These are phyloP conservation scores for Orthonychiurus folsomi DNA, from an alignment of 2,888 invertebrate species.

Conservation along the genomic window DNA sequence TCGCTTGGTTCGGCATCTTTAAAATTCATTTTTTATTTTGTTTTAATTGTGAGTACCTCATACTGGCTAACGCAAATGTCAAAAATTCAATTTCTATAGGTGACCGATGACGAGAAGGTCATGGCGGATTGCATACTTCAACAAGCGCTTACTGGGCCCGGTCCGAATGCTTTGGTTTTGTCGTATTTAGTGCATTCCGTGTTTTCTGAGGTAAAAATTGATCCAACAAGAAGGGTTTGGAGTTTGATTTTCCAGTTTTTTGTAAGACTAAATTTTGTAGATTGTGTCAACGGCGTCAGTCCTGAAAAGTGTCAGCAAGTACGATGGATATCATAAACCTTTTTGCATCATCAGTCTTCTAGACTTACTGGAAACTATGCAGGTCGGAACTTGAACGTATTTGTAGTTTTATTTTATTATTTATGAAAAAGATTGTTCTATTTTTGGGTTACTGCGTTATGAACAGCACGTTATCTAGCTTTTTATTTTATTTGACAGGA, in stretches of 20 bases:
- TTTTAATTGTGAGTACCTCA: neutral
- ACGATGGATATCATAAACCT: slow-evolving; percentile 75
- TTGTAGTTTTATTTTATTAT: neutral
- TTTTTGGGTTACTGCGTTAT: slow-evolving; percentile 49
- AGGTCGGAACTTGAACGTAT: slow-evolving; percentile 41
- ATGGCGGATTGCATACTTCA: slow-evolving; percentile 86
- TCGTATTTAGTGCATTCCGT: slow-evolving; percentile 87
- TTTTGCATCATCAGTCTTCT: slow-evolving; percentile 78
- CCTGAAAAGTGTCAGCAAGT: slow-evolving; percentile 75
- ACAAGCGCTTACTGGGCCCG: slow-evolving; percentile 86
- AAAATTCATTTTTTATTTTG: neutral
- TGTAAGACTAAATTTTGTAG: slow-evolving; percentile 42
- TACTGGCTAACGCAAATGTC: no score
- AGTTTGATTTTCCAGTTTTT: neutral
- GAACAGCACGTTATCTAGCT: neutral
- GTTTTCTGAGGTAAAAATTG: slow-evolving; percentile 59
- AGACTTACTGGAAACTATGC: slow-evolving; percentile 68
- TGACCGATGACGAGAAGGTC: slow-evolving; percentile 30
- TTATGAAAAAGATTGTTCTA: no score
- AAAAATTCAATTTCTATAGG: no score
- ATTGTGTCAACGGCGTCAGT: slow-evolving; percentile 86
- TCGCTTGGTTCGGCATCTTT: neutral
- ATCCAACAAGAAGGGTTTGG: neutral
- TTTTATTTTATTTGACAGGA: no score
- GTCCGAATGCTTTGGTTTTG: slow-evolving; percentile 80